Evolutionary conservation across 2,888 invertebrate species (phyloP).

Genomic region (Myathropa florea): DNA sequence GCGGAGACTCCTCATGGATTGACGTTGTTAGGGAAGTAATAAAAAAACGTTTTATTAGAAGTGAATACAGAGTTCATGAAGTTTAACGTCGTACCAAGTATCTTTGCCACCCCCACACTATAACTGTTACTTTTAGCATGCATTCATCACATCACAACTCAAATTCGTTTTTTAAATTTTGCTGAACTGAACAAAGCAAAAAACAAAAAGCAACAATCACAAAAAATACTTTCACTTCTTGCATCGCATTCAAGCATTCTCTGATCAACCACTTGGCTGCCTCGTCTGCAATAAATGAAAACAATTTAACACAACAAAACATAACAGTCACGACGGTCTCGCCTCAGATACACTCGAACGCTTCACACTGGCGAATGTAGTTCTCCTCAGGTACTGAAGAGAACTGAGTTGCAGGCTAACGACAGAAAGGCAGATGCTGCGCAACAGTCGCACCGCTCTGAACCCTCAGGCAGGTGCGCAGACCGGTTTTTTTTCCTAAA

Average conservation of each 20-base stretch:
- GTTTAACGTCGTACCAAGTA: too few relatives aligned
- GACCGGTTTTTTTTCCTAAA: conserved; percentile 38
- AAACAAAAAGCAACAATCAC: not conserved
- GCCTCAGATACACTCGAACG: not conserved
- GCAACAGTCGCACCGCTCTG: not conserved
- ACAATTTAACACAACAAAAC: not conserved
- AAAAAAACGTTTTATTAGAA: too few relatives aligned
- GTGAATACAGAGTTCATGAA: too few relatives aligned
- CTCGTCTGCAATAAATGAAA: not conserved
- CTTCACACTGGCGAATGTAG: not conserved
- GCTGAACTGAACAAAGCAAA: not conserved
- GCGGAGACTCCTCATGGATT: too few relatives aligned
- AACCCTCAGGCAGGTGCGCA: conserved; percentile 54
- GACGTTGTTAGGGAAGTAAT: too few relatives aligned
- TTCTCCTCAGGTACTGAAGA: not conserved
- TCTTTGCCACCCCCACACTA: too few relatives aligned
- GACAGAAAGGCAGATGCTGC: conserved; percentile 18
- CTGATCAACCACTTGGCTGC: not conserved
- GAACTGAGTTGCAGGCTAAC: not conserved
- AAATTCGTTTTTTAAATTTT: not conserved
- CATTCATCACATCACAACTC: too few relatives aligned
- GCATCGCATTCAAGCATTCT: not conserved
- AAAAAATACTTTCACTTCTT: not conserved
- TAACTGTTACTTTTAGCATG: too few relatives aligned
- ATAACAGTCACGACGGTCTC: not conserved